These are phyloP conservation scores for Lucifuga dentata DNA, from an alignment of 2,113 vertebrate species.

Conservation along the genomic window DNA sequence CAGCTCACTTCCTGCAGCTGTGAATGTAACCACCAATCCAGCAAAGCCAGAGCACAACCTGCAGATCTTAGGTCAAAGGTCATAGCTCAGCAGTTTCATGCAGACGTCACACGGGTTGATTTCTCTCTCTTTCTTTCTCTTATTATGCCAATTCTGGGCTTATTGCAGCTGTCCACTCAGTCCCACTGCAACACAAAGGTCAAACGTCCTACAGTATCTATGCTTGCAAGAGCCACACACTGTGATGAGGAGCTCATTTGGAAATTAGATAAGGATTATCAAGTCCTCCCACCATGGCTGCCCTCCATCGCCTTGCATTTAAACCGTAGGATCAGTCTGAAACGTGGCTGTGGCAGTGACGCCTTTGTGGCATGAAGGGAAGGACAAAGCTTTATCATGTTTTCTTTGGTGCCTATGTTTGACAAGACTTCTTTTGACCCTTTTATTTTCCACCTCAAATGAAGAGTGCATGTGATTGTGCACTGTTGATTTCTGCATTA, in stretches of 20 bases:
- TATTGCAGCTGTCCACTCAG: constrained; percentile 17
- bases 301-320: constrained; percentile 27
- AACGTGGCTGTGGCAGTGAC: constrained; percentile 41
- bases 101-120: constrained; percentile 48
- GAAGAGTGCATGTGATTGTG: constrained; percentile 79
- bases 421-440: constrained; percentile 55
- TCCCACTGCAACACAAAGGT: constrained; percentile 57
- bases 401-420: constrained; percentile 82
- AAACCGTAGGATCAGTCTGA: background rate
- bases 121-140: constrained; percentile 30
- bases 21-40: constrained; percentile 64
- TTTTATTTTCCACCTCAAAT: constrained; percentile 64
- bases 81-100: constrained; percentile 28
- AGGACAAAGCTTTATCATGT: constrained; percentile 80
- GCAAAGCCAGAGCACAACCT: constrained; percentile 56
- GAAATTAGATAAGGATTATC: constrained; percentile 11
- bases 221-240: constrained; percentile 76
- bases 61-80: constrained; percentile 50
- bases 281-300: constrained; percentile 1
- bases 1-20: constrained; percentile 50
- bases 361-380: constrained; percentile 56
- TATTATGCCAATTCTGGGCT: constrained; percentile 67
- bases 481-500: constrained; percentile 66
- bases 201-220: constrained; percentile 52
- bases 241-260: constrained; percentile 66